Evolutionary conservation across 2,113 vertebrate genomes (phyloP).

Genomic region (Emydocephalus ijimae): DNA sequence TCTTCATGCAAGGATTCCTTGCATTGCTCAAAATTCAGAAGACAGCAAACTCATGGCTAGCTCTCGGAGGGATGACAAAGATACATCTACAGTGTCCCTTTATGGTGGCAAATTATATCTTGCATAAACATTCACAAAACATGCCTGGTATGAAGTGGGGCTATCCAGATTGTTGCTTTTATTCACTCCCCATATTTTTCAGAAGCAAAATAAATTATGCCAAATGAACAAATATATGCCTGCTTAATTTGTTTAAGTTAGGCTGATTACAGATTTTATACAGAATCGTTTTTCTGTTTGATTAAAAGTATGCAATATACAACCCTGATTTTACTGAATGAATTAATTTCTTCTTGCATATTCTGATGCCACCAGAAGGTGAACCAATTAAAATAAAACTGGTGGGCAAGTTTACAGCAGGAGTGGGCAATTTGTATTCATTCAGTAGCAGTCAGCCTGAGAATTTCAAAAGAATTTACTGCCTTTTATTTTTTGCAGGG

Average conservation of each 20-base stretch:
- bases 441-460: neutral
- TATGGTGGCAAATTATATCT: neutral
- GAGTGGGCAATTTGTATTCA: neutral
- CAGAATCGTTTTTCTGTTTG: neutral
- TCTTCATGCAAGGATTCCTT: neutral
- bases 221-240: neutral
- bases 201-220: neutral
- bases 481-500: neutral
- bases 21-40: neutral
- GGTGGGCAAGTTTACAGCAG: neutral
- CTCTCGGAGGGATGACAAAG: neutral
- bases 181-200: neutral
- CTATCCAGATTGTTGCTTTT: neutral
- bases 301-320: neutral
- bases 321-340: neutral
- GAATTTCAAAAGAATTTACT: neutral
- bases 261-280: neutral
- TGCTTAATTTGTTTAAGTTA: neutral
- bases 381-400: neutral
- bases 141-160: neutral
- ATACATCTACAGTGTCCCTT: neutral
- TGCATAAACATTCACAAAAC: neutral
- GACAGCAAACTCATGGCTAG: neutral
- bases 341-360: neutral
- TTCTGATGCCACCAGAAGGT: neutral